Evolutionary conservation across 2,113 vertebrate genomes (phyloP).

Genomic region (Nansenia antarctica): DNA sequence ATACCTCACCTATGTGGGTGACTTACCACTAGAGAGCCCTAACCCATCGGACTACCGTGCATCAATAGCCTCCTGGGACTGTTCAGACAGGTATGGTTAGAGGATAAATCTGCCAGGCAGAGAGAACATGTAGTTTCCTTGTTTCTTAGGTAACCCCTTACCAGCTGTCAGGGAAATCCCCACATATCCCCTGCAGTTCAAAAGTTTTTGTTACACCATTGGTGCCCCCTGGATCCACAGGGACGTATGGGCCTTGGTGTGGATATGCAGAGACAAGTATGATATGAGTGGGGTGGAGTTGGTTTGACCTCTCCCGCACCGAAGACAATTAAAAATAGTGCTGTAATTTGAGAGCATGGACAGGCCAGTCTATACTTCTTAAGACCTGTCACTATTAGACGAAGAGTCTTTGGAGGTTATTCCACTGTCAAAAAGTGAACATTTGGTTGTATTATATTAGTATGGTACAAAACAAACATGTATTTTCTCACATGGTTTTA

Average conservation of each 20-base stretch:
- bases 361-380: neutral
- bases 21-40: conserved; percentile 11
- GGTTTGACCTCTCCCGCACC: conserved; percentile 59
- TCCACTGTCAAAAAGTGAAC: neutral
- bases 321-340: conserved; percentile 54
- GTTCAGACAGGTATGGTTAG: neutral
- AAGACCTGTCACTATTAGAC: neutral
- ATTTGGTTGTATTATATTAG: neutral
- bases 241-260: conserved; percentile 66
- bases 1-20: conserved; percentile 25
- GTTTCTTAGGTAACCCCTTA: conserved; percentile 51
- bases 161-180: conserved; percentile 56
- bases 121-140: conserved; percentile 15
- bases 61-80: neutral
- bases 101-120: conserved; percentile 27
- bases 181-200: conserved; percentile 47
- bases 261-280: conserved; percentile 56
- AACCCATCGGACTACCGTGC: neutral
- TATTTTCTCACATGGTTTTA: too few relatives aligned
- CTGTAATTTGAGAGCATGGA: conserved; percentile 63
- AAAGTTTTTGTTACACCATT: conserved; percentile 72
- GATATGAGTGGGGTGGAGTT: conserved; percentile 59
- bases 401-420: neutral
- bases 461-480: too few relatives aligned
- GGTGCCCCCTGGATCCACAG: conserved; percentile 58